Percentiles rank a stretch among this genome's conserved stretches.
Conservation (phyloP, 2,113 vertebrate species). For the Pseudopipra pipra region DNA sequence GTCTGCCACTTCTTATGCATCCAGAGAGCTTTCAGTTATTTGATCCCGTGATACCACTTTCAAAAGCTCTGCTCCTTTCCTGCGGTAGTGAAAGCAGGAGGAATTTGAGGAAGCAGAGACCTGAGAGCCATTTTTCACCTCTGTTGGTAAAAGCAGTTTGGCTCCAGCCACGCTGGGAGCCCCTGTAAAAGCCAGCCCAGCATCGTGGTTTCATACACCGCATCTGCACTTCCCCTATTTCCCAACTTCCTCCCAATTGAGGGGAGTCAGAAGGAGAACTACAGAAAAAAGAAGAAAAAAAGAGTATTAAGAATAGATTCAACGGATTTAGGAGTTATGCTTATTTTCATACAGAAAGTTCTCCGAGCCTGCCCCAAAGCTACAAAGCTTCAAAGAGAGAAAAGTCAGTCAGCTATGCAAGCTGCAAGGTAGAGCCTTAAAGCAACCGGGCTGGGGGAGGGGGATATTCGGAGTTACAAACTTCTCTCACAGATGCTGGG, state of each 20-base stretch:
- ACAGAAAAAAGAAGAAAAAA: neutral
- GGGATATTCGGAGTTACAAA: neutral
- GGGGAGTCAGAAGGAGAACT: neutral
- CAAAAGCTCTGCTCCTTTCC: neutral
- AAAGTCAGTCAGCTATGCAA: neutral
- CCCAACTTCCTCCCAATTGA: neutral
- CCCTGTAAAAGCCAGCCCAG: neutral
- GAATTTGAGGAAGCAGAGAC: neutral
- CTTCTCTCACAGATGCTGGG: neutral
- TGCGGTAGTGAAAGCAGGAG: neutral
- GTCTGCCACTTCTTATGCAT: neutral
- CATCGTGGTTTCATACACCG: fast-evolving
- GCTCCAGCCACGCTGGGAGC: neutral
- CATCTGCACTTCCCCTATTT: neutral
- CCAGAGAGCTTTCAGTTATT: neutral
- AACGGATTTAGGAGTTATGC: neutral
- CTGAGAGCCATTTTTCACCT: neutral
- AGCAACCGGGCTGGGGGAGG: neutral
- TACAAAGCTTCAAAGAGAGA: neutral
- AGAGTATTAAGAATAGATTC: neutral
- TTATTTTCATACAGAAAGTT: neutral
- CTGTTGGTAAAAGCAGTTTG: neutral
- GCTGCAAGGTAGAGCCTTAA: neutral
- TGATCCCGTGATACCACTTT: neutral
- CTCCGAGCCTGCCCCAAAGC: neutral